Percentiles rank a stretch among this genome's conserved stretches.
Evolutionary conservation across 1,140 invertebrate genomes (phyloP).

Genomic region (Drosophila truncata): DNA sequence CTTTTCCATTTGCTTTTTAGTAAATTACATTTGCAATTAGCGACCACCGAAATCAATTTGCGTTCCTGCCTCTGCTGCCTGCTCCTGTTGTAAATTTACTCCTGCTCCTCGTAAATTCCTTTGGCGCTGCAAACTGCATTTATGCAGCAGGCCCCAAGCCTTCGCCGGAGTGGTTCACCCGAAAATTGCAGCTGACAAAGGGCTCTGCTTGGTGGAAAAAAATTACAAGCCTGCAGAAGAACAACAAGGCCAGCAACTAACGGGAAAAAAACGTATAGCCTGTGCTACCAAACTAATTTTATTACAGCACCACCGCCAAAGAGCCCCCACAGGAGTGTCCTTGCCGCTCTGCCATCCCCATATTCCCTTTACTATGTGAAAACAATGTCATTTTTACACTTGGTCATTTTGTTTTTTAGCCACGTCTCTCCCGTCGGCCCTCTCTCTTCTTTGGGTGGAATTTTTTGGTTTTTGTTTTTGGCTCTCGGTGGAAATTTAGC

Average conservation of each 20-base stretch:
- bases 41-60: constrained; percentile 70
- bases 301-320: constrained; percentile 71
- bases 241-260: constrained; percentile 28
- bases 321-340: constrained; percentile 60
- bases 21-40: constrained; percentile 79
- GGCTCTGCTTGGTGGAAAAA: constrained; percentile 6
- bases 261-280: constrained; percentile 12
- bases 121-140: constrained; percentile 72
- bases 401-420: constrained; percentile 68
- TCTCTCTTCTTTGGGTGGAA: constrained; percentile 9
- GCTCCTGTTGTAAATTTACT: constrained; percentile 65
- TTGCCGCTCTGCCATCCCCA: constrained; percentile 2
- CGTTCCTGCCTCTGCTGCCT: constrained; percentile 26
- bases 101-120: constrained; percentile 72
- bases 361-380: constrained; percentile 18
- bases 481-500: constrained; percentile 69
- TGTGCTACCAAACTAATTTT: constrained; percentile 65
- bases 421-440: constrained; percentile 15
- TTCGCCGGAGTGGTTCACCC: constrained; percentile 16
- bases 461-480: constrained; percentile 19
- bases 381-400: constrained; percentile 82
- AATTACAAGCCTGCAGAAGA: constrained; percentile 8
- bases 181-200: constrained; percentile 56
- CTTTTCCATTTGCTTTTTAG: constrained; percentile 39
- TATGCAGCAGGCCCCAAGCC: constrained; percentile 57